Evolutionary conservation across 2,113 vertebrate species (phyloP), one percentile per base, ranked within the genome.

Genomic region (Cebidichthys violaceus): DNA sequence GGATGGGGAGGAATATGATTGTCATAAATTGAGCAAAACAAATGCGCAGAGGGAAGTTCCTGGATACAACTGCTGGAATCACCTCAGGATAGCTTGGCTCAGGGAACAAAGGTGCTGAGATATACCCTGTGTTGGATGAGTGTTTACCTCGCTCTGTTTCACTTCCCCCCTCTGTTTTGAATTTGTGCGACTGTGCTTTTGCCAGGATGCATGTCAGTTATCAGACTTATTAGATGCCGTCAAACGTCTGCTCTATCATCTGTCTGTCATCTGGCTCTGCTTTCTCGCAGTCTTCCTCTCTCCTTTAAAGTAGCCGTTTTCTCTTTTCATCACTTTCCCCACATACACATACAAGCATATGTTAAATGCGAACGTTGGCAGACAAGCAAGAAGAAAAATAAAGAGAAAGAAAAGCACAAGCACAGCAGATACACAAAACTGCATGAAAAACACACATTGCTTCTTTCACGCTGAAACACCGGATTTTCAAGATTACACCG

Each of bases 191-290:
- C 79, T 87, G 69, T 84, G 70, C 60, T 70, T 77, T 75, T 90
- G 89, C 85, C 88, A 92, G 81, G 66, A 57, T 81, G 54, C 70
- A 43, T 85, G 88, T 91, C 91, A 93, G 80, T 85, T 86, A 90
- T 91, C 86, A 33, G 64, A 81, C 76, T 83, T 81, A 90, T 86
- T 93, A 91, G 89, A 88, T 84, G 88, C 67, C 83, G 91, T 88
- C 86, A 82, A 89, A 88, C 70, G 11, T 77, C 77, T 85, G 75
- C 66, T 84, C 66, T 24, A 82, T 89, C 87, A 82, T 87, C 72
- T 68, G 52, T 72, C 79, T 81, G 54, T 89, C 87, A 81, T 88
- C 82, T 91, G 82, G 73, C 70, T 80, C 66, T 75, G 67, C 70
- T 85, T 54, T 75, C 43, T 29, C n/a, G 41, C 39, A 15, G 27